Evolutionary conservation across 2,888 invertebrate genomes (phyloP), one percentile per base, ranked within the genome.

Genomic region (Pandemis heparana): DNA sequence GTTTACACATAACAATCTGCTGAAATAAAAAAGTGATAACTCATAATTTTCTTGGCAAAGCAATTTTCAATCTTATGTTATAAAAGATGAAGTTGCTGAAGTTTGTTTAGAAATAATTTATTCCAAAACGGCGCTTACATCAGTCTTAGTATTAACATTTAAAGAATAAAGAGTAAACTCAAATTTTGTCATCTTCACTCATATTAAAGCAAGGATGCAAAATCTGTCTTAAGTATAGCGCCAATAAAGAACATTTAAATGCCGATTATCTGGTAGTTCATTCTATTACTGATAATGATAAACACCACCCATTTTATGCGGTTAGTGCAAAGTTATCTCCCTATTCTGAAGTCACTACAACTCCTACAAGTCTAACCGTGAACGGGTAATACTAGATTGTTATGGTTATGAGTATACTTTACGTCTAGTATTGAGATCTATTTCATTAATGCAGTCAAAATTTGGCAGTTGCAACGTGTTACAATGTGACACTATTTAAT

Each of bases 391-490:
- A 66, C 65, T 60, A 71, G 65, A 66, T 53, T 39, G 46, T 39
- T 71, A 71, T n/a, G 66, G 46, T 39, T 71, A 71, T n/a, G 66
- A 66, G 66, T 72, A 62, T 62, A 63, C 61, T 38, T 67, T 67
- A 72, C 72, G 46, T 62, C 65, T 71, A 71, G 65, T 62, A 67
- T 32, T 72, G 72, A 72, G 72, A 72, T 72, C 72, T 71, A 71
- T 65, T 71, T 51, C 64, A 48, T 56, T 64, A 70, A 62, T 72
- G 67, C 72, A 72, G 67, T 72, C 67, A 63, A 46, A 51, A 62
- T 67, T 72, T 72, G 62, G 72, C 67, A 67, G 67, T 67, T 38
- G 9, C 18, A 53, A 53, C 18, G 18, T 53, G 53, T 9, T 16
- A 63, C 32, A 41, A 18, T 43, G 53, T 72, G 71, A 65, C 41